phyloP scores from a whole-genome alignment of 1,140 invertebrate genomes.

The Eumaeus atala region DNA sequence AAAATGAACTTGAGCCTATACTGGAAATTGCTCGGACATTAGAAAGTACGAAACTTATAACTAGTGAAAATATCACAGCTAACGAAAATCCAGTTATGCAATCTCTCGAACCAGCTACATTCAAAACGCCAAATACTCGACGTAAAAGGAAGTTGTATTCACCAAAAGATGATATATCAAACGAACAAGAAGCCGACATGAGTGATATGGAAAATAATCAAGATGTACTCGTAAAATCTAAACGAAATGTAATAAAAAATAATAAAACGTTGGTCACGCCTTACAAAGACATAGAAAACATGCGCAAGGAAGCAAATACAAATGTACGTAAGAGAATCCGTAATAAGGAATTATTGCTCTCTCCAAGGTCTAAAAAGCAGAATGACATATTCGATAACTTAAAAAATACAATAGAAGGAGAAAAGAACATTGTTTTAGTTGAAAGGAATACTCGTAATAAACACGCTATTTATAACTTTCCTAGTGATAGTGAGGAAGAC shows the following conservation, averaged over 20 bases:
- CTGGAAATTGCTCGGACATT: too few relatives aligned
- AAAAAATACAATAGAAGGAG: constrained; percentile 31
- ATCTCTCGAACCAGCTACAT: neutral
- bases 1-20: neutral
- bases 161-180: constrained; percentile 35
- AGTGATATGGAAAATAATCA: neutral
- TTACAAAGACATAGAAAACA: constrained; percentile 49
- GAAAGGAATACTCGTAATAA: constrained; percentile 27
- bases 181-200: neutral
- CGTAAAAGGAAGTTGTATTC: constrained; percentile 57
- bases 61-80: too few relatives aligned
- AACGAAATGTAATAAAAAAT: constrained; percentile 17
- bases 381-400: constrained; percentile 48
- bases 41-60: too few relatives aligned
- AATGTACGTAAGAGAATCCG: constrained; percentile 27
- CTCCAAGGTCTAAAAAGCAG: constrained; percentile 37
- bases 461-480: constrained; percentile 41
- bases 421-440: constrained; percentile 30
- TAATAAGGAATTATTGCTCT: constrained; percentile 21
- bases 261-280: constrained; percentile 24
- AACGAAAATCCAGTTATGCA: too few relatives aligned
- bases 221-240: constrained; percentile 2
- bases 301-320: constrained; percentile 29
- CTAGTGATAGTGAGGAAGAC: constrained; percentile 52
- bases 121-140: constrained; percentile 27